Evolutionary conservation across 2,797 vertebrate genomes (phyloP).

Genomic region (Halcyon chelicuti): DNA sequence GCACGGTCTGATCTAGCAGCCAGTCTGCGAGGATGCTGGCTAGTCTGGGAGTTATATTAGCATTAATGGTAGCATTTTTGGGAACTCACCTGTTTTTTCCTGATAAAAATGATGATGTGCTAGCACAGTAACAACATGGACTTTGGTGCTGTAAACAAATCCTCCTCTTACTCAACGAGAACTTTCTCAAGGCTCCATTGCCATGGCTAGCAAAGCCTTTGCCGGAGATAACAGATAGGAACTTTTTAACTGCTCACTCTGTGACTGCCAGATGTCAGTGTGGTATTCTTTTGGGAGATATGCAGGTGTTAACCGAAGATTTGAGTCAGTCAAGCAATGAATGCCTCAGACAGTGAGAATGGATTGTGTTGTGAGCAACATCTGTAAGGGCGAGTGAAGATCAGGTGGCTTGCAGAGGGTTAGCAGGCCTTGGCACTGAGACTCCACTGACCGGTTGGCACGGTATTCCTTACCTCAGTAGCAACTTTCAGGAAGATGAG

Average conservation of each 20-base stretch:
- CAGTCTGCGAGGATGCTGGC: neutral
- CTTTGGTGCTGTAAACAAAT: neutral
- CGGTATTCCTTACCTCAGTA: neutral
- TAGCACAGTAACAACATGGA: fast-evolving
- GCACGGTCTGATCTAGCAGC: neutral
- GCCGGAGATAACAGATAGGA: neutral
- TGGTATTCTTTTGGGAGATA: neutral
- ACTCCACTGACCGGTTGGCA: fast-evolving
- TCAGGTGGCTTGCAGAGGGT: neutral
- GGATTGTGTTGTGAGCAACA: neutral
- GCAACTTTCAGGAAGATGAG: neutral
- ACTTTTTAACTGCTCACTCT: neutral
- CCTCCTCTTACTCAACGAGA: neutral
- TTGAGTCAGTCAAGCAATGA: slow-evolving; percentile 34
- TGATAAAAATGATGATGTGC: neutral
- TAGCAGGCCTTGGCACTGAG: neutral
- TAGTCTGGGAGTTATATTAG: neutral
- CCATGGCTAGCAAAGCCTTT: neutral
- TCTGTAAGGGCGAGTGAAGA: neutral
- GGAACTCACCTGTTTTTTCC: neutral
- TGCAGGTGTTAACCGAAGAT: slow-evolving; percentile 41
- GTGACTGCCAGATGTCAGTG: neutral
- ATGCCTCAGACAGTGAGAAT: neutral
- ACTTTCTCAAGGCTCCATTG: neutral
- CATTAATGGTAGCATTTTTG: neutral